Evolutionary conservation across 2,113 vertebrate genomes (phyloP).

Genomic region (Orthonyx spaldingii): DNA sequence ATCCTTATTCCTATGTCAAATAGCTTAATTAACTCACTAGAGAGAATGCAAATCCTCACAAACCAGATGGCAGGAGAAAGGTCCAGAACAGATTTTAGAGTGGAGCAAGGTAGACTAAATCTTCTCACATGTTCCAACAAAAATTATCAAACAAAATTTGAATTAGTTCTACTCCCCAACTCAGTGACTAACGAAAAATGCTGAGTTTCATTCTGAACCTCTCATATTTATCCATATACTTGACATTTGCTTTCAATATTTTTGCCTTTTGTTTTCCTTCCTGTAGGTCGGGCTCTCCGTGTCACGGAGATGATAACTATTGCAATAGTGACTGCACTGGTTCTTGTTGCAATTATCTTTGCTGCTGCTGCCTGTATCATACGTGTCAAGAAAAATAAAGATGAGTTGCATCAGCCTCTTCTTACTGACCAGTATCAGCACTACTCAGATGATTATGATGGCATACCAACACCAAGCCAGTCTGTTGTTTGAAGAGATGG

Average conservation of each 20-base stretch:
- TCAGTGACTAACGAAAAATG: neutral
- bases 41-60: neutral
- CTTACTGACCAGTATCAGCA: constrained; percentile 88
- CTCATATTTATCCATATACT: neutral
- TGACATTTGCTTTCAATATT: neutral
- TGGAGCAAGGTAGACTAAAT: neutral
- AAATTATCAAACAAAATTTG: neutral
- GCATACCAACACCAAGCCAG: constrained; percentile 77
- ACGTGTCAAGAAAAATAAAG: constrained; percentile 71
- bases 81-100: neutral
- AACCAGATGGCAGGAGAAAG: neutral
- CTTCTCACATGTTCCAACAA: neutral
- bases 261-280: neutral
- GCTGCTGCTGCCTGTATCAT: constrained; percentile 75
- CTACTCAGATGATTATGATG: constrained; percentile 85
- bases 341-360: constrained; percentile 84
- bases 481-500: constrained; percentile 77
- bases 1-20: neutral
- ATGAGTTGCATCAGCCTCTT: constrained; percentile 85
- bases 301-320: constrained; percentile 89
- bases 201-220: neutral
- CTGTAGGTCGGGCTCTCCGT: constrained; percentile 76
- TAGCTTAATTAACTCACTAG: neutral
- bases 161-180: neutral
- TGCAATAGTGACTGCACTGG: constrained; percentile 79